Percentiles rank a stretch among this genome's conserved stretches.
These are phyloP conservation scores for Zosterops hypoxanthus DNA, from an alignment of 2,113 vertebrate species.

Conservation along the genomic window DNA sequence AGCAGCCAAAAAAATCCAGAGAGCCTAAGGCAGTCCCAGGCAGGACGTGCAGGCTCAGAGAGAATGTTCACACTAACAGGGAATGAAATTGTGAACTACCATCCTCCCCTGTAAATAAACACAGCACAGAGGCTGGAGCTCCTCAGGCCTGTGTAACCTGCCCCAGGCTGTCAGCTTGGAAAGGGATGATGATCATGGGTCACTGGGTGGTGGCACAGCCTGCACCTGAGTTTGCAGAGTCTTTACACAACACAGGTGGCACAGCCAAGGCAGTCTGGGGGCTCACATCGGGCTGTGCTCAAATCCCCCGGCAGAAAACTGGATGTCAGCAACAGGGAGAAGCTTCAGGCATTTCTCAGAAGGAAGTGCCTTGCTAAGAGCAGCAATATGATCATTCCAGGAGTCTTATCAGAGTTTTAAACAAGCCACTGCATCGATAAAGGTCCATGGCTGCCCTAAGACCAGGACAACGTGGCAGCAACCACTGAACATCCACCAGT, in stretches of 20 bases:
- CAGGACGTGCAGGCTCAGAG: not conserved
- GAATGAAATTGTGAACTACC: rapidly evolving
- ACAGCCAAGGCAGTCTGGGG: rapidly evolving
- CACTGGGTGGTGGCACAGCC: not conserved
- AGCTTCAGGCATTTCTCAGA: not conserved
- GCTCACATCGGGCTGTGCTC: rapidly evolving
- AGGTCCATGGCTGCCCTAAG: not conserved
- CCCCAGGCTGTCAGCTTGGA: not conserved
- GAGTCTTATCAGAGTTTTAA: not conserved
- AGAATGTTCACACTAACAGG: not conserved
- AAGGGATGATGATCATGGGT: not conserved
- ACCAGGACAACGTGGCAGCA: not conserved
- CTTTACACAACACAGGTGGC: not conserved
- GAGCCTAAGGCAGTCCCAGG: not conserved
- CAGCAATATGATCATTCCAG: not conserved
- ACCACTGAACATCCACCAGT: not conserved
- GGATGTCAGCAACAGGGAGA: not conserved
- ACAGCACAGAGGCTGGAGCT: not conserved
- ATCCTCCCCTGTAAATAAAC: not conserved
- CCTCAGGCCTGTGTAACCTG: rapidly evolving
- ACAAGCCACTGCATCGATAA: not conserved
- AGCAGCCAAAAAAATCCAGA: not conserved
- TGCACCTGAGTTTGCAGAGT: not conserved
- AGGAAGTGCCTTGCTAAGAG: not conserved
- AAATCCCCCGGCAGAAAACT: not conserved